Percentiles rank a stretch among this genome's conserved stretches.
phyloP scores from a whole-genome alignment of 2,888 invertebrate species.

The Nezara viridula region DNA sequence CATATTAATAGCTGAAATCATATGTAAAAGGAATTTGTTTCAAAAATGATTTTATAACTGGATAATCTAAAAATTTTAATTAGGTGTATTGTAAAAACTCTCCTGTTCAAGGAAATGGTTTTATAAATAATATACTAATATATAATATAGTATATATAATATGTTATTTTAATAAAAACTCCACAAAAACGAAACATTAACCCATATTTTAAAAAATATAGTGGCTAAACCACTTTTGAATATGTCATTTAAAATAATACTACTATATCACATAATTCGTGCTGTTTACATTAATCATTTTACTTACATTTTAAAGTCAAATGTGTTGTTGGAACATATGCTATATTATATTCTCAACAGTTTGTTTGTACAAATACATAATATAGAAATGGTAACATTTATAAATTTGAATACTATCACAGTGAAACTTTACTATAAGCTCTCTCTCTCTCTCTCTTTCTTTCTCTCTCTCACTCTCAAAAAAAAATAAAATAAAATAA shows the following conservation, averaged over 20 bases:
- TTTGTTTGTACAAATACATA: background rate
- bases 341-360: background rate
- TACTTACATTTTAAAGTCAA: too few species aligned
- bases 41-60: background rate
- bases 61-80: background rate
- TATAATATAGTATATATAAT: background rate
- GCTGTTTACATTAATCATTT: background rate
- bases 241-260: background rate
- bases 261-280: background rate
- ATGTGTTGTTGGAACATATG: too few species aligned
- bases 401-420: background rate
- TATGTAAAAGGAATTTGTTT: background rate
- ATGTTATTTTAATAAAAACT: background rate
- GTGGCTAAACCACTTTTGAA: background rate
- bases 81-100: background rate
- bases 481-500: too few species aligned
- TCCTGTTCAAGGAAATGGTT: background rate
- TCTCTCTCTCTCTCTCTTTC: background rate
- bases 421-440: background rate
- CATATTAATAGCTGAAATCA: background rate
- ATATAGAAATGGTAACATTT: background rate
- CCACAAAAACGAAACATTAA: background rate
- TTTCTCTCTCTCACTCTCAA: too few species aligned
- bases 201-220: background rate
- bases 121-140: background rate